A percentile compares a stretch with the other conserved stretches of the same genome.
These are phyloP conservation scores for Sarcophaga subvicina DNA, from an alignment of 2,888 invertebrate species.

Conservation along the genomic window DNA sequence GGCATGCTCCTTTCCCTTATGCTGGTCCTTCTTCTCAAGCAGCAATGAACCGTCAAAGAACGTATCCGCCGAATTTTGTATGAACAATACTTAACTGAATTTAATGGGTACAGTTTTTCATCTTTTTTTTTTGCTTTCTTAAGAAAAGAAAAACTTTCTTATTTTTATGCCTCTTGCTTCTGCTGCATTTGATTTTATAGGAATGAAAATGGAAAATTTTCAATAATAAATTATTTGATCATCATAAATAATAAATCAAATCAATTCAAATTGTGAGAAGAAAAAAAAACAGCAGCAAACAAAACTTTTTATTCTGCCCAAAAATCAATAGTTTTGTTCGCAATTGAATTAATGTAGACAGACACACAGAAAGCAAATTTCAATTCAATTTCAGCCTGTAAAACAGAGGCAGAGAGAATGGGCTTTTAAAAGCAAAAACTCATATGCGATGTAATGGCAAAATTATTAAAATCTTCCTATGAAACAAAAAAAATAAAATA, in stretches of 20 bases:
- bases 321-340: conserved; percentile 51
- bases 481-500: too few relatives aligned
- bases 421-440: not conserved
- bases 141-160: not conserved
- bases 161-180: not conserved
- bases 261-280: not conserved
- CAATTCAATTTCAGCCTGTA: not conserved
- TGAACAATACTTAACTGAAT: too few relatives aligned
- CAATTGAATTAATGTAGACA: conserved; percentile 13
- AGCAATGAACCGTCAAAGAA: too few relatives aligned
- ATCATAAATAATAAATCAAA: conserved; percentile 54
- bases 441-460: not conserved
- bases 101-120: not conserved
- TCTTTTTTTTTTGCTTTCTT: conserved; percentile 11
- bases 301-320: conserved; percentile 9
- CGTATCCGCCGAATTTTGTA: too few relatives aligned
- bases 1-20: too few relatives aligned
- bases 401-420: not conserved
- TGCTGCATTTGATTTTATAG: conserved; percentile 25
- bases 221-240: conserved; percentile 44
- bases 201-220: conserved; percentile 18
- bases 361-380: not conserved
- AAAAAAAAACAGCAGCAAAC: not conserved
- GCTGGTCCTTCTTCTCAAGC: too few relatives aligned
- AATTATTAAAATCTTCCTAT: too few relatives aligned